phyloP scores from a whole-genome alignment of 2,797 vertebrate species.

The Typhlichthys eigenmanni region DNA sequence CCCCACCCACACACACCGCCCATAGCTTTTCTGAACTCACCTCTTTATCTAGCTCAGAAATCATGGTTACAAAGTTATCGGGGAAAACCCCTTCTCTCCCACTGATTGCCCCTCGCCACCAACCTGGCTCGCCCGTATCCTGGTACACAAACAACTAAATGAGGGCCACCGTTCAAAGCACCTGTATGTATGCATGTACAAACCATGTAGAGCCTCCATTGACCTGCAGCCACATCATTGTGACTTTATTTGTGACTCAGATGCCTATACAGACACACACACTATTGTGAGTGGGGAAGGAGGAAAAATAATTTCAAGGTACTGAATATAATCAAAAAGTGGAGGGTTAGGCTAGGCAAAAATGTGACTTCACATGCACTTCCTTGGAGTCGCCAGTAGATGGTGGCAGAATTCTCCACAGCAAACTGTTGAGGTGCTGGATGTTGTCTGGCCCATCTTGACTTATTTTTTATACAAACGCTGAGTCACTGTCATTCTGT shows the following conservation, averaged over 20 bases:
- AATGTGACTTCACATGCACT: not conserved
- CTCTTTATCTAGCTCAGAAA: constrained; percentile 89
- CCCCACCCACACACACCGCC: no score
- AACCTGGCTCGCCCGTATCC: constrained; percentile 92
- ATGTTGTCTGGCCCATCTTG: not conserved
- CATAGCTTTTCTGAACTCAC: constrained; percentile 61
- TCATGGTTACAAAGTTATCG: constrained; percentile 86
- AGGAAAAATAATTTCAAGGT: no score
- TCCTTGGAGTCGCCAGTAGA: constrained; percentile 35
- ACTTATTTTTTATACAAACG: not conserved
- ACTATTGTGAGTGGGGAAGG: no score
- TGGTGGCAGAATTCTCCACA: constrained; percentile 24
- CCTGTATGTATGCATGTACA: no score
- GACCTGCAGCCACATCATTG: no score
- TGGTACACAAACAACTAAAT: constrained; percentile 55
- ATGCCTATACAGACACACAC: no score
- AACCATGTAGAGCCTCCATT: no score
- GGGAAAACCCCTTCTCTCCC: constrained; percentile 93
- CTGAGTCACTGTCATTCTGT: constrained; percentile 3
- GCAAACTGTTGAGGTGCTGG: not conserved
- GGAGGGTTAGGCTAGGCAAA: no score
- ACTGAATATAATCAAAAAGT: no score
- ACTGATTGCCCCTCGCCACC: constrained; percentile 91
- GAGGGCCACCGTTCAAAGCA: not conserved
- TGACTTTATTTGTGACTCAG: no score